Evolutionary conservation across 2,888 invertebrate species (phyloP), one percentile per base, ranked within the genome.

Genomic region (Hirtodrosophila duncani): DNA sequence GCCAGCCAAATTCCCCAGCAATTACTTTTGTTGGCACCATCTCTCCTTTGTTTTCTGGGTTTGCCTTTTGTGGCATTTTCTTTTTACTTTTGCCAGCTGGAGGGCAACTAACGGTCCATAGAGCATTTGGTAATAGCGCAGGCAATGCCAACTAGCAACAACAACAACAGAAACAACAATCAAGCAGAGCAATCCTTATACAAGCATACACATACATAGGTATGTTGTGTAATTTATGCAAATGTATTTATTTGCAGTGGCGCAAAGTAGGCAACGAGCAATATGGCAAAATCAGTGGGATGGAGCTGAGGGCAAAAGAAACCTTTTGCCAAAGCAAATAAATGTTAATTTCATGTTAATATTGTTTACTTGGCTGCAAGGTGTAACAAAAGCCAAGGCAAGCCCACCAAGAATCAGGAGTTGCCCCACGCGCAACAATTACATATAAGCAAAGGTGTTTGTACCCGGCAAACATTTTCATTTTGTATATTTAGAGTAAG

Each of bases 341-440:
- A 75, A 79, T 79, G 72, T 65, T 60, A 75, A 78, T 79, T 72
- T 72, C 72, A 70, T 75, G 72, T 55, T 67, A 79, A 78, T 79
- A 68, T 63, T 72, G 64, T 61, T 78, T 64, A 60, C 57, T 24
- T 17, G 14, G 42, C 13, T 56, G 30, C 48, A 55, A 77, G 70
- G 74, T 72, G 74, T 52, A 65, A 39, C 59, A 65, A 48, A 49
- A 52, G 37, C 46, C 36, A 13, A 43, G 34, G 33, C 9, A 23
- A 16, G 9, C 9, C 18, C 7, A 24, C 10, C n/a, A 17, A 11
- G 5, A 5, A 26, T n/a, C n/a, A n/a, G 9, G 8, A 18, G 29
- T 18, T 14, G 4, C 30, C 27, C 5, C 10, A 42, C 43, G 57
- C 61, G 41, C 58, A 49, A 24, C 50, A 58, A 50, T n/a, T n/a